phyloP scores from a whole-genome alignment of 1,140 invertebrate genomes.

The Papilio dardanus region DNA sequence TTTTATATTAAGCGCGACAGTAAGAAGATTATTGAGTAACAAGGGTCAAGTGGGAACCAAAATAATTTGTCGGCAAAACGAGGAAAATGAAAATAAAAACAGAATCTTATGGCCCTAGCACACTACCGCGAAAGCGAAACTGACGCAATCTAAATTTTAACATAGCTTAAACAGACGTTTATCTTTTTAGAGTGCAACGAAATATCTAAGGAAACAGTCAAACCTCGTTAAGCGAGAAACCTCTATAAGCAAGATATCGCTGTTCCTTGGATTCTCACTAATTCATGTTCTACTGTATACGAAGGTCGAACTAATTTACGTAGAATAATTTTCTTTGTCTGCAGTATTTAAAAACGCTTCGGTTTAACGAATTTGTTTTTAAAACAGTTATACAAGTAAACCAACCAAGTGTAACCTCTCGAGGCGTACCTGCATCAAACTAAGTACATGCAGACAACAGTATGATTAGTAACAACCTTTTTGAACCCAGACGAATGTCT shows the following conservation, averaged over 20 bases:
- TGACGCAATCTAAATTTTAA: too few species aligned
- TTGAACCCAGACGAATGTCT: slow-evolving; percentile 8
- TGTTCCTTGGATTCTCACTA: too few species aligned
- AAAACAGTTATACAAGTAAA: background rate
- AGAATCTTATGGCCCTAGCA: background rate
- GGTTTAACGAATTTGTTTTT: background rate
- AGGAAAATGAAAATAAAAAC: slow-evolving; percentile 19
- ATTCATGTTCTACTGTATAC: too few species aligned
- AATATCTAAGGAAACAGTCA: too few species aligned
- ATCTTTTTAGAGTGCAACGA: too few species aligned
- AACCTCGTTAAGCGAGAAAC: too few species aligned
- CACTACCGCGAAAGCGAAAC: background rate
- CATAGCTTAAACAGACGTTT: too few species aligned
- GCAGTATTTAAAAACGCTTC: background rate
- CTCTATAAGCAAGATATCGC: too few species aligned
- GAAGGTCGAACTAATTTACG: too few species aligned
- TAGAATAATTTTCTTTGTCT: background rate
- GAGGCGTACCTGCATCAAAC: background rate
- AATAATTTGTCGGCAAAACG: slow-evolving; percentile 23
- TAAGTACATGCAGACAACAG: background rate
- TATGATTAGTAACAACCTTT: slow-evolving; percentile 18
- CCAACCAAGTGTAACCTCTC: background rate
- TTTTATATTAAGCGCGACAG: slow-evolving; percentile 13
- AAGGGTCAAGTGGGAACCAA: slow-evolving; percentile 21
- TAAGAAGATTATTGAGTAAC: slow-evolving; percentile 27